Conservation (phyloP, 2,113 vertebrate species). For the Halcyon malimbica region DNA sequence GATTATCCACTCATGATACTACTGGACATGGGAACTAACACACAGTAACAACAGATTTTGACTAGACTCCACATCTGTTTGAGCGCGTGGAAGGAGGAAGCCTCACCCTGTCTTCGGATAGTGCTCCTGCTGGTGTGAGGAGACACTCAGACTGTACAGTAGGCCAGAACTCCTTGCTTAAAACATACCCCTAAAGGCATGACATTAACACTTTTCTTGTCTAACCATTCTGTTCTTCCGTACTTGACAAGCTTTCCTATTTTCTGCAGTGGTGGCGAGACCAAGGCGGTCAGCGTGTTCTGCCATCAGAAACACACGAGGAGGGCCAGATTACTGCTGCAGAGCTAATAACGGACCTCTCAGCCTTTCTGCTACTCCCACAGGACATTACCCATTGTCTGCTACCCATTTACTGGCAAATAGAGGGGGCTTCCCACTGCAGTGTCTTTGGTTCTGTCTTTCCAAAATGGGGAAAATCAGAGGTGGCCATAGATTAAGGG, state of each 20-base stretch:
- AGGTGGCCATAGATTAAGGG: not conserved
- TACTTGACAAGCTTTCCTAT: not conserved
- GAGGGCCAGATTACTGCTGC: not conserved
- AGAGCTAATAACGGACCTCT: not conserved
- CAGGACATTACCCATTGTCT: not conserved
- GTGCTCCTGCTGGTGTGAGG: not conserved
- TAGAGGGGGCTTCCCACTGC: not conserved
- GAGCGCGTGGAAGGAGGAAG: not conserved
- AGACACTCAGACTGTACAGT: not conserved
- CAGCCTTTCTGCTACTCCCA: not conserved
- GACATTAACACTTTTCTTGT: not conserved
- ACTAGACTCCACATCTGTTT: rapidly evolving
- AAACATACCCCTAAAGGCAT: not conserved
- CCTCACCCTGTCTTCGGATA: not conserved
- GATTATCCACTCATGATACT: not conserved
- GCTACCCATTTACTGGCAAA: not conserved
- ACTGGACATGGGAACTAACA: not conserved
- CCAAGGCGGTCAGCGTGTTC: not conserved
- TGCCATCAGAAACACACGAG: not conserved
- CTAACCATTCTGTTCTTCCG: not conserved
- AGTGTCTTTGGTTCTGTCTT: not conserved
- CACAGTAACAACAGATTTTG: rapidly evolving
- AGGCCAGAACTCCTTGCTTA: not conserved
- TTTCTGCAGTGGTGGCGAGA: not conserved
- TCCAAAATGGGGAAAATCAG: not conserved